phyloP scores from a whole-genome alignment of 2,113 vertebrate genomes.

The Verasper variegatus region DNA sequence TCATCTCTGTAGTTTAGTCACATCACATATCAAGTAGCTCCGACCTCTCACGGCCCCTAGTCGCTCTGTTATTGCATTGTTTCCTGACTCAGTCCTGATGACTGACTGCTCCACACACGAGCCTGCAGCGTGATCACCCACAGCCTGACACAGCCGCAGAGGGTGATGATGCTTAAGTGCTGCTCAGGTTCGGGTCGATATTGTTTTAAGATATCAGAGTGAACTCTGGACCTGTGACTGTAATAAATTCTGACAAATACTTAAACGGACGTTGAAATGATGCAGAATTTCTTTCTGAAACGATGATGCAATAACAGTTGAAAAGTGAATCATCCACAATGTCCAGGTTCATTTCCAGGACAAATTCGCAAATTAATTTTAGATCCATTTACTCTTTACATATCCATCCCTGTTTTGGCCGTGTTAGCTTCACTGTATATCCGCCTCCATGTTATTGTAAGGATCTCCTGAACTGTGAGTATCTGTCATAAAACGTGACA shows the following conservation, averaged over 20 bases:
- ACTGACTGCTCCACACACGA: conserved; percentile 3
- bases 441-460: conserved; percentile 49
- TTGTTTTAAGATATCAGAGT: conserved; percentile 12
- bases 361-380: conserved; percentile 29
- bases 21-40: conserved; percentile 32
- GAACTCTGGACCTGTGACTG: background rate
- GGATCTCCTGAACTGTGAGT: conserved; percentile 72
- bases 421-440: conserved; percentile 32
- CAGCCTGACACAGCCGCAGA: conserved; percentile 14
- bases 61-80: conserved; percentile 68
- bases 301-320: conserved; percentile 66
- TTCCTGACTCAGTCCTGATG: conserved; percentile 25
- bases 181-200: conserved; percentile 13
- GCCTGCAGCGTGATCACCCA: background rate
- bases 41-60: conserved; percentile 1
- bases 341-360: conserved; percentile 17
- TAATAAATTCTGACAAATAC: background rate
- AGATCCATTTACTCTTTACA: conserved; percentile 24
- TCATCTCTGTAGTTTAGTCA: conserved; percentile 27
- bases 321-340: conserved; percentile 20
- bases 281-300: conserved; percentile 2
- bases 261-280: too few relatives aligned
- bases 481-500: conserved; percentile 20
- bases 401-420: background rate
- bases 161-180: conserved; percentile 18